Conservation (phyloP, 2,113 vertebrate genomes). For the Amazona vittata region DNA sequence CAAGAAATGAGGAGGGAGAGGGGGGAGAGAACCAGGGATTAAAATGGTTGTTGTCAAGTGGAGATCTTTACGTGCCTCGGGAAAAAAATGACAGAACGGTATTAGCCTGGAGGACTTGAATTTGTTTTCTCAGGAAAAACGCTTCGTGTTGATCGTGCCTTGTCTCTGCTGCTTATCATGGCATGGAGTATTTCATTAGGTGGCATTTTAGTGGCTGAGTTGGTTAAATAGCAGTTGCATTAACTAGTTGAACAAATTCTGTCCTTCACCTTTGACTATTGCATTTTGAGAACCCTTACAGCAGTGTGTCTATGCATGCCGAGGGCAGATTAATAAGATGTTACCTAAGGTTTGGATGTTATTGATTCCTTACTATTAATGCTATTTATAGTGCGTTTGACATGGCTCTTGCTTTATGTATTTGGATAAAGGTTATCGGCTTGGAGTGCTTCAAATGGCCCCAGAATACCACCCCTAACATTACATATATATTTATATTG, state of each 20-base stretch:
- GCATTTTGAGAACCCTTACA: conserved; percentile 15
- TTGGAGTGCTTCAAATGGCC: conserved; percentile 4
- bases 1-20: neutral
- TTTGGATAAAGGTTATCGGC: conserved; percentile 38
- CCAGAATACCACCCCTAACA: neutral
- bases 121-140: neutral
- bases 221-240: conserved; percentile 39
- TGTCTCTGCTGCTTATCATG: conserved; percentile 26
- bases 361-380: conserved; percentile 58
- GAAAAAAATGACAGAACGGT: neutral
- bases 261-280: conserved; percentile 35
- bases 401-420: conserved; percentile 5
- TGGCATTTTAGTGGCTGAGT: conserved; percentile 25
- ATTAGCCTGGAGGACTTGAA: neutral
- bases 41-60: conserved; percentile 59
- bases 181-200: neutral
- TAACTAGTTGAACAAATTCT: conserved; percentile 50
- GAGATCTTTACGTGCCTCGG: neutral
- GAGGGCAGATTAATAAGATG: conserved; percentile 45
- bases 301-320: conserved; percentile 4
- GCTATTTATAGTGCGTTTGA: conserved; percentile 39
- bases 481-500: neutral
- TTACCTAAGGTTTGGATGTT: conserved; percentile 49
- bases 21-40: neutral
- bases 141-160: neutral